phyloP scores from a whole-genome alignment of 2,797 vertebrate genomes.

The Natrix natrix region DNA sequence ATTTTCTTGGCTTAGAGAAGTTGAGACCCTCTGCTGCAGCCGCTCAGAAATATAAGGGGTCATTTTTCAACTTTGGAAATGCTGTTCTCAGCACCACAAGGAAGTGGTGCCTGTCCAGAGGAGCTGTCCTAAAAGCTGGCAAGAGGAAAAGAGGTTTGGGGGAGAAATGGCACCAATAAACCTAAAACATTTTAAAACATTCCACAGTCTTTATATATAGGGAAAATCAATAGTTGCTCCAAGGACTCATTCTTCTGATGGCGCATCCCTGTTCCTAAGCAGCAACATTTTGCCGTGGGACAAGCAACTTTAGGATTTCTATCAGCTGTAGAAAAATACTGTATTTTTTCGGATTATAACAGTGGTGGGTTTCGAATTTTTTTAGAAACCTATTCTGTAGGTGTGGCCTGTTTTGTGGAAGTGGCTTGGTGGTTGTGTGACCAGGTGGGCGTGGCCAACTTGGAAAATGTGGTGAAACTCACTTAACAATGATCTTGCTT shows the following conservation, averaged over 20 bases:
- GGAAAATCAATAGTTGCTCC: background rate
- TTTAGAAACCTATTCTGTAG: too few relatives aligned
- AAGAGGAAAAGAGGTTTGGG: background rate
- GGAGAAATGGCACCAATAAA: background rate
- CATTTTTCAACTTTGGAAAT: background rate
- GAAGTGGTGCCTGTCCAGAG: background rate
- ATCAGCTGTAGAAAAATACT: background rate
- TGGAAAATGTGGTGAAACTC: too few relatives aligned
- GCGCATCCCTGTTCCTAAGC: background rate
- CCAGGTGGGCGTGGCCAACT: too few relatives aligned
- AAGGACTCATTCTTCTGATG: background rate
- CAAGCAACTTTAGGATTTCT: background rate
- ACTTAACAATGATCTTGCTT: too few relatives aligned
- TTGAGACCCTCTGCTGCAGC: background rate
- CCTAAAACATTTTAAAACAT: background rate
- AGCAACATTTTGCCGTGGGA: background rate
- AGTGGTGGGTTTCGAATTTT: too few relatives aligned
- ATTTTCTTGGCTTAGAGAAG: background rate
- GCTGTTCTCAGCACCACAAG: background rate
- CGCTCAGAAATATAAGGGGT: background rate
- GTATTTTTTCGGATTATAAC: too few relatives aligned
- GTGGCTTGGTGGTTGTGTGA: too few relatives aligned
- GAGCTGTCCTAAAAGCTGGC: background rate
- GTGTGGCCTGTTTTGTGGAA: too few relatives aligned
- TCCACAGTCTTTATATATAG: background rate